Base-by-base conservation (phyloP, 2,888 invertebrate genomes). In the Aphelenchoides bicaudatus region DNA sequence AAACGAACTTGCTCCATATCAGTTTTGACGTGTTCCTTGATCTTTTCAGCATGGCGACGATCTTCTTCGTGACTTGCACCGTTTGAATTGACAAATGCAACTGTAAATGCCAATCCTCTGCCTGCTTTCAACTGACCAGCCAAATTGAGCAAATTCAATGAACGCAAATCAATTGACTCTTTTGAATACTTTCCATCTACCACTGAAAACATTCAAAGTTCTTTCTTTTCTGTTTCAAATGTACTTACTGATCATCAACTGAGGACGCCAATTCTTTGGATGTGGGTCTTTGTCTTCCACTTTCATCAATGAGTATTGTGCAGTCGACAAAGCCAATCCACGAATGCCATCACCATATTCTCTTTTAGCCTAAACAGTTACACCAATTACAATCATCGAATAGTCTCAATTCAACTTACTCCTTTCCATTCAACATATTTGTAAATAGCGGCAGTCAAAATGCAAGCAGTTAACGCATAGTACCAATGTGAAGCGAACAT, bases 301-400 rank as follows among this genome's bases (percentile, higher is more conserved):
- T 46, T 93, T 87, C 50, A 96, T 84, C 34, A 99, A 83, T 0
- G 93, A 91, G 82, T 89, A 98, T 51, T 96, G 87, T 13, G 98
- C 98, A 1, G 98, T 96, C 1, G 93, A 92, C 57, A 99, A 85
- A 0, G 96, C 94, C 75, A 99, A 84, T 84, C 98, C 98, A 50
- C 94, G 86, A 61, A 99, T 91, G 56, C 98, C 98, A 82, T 99
- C 98, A 62, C 98, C 98, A 98, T 98, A 99, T 85, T 99, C 98
- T 80, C 98, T 98, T 82, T 98, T 98, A 63, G 98, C 98, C 63
- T 75, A n/a, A n/a, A n/a, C n/a, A n/a, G n/a, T n/a, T n/a, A n/a
- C n/a, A 52, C 19, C 8, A 54, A 54, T 13, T 13, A 16, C 8
- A 8, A 49, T 39, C 31, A 13, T 47, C 8, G 16, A 10, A 4